Conservation (phyloP, 2,113 vertebrate species). For the Limnothrissa miodon region DNA sequence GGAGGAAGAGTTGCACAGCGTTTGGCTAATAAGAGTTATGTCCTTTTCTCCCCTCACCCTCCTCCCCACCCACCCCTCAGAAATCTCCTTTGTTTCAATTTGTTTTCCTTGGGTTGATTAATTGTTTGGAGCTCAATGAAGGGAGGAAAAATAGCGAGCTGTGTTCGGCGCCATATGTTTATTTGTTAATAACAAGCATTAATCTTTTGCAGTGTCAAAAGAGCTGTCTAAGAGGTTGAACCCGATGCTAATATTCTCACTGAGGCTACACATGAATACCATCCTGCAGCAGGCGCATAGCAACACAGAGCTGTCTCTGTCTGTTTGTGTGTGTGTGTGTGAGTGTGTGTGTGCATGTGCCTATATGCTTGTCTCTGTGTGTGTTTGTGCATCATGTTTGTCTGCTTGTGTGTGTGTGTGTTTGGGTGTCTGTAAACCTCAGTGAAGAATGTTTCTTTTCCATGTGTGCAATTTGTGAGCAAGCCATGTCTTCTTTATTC, state of each 20-base stretch:
- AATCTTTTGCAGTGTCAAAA: slow-evolving; percentile 14
- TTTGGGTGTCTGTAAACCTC: neutral
- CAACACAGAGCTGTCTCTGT: slow-evolving; percentile 9
- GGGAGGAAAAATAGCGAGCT: slow-evolving; percentile 15
- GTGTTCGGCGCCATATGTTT: slow-evolving; percentile 13
- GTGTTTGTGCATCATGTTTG: neutral
- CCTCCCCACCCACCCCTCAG: too few species aligned
- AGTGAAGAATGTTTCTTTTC: neutral
- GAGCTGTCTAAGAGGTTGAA: slow-evolving; percentile 17
- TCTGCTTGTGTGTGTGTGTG: neutral
- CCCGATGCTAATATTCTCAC: slow-evolving; percentile 16
- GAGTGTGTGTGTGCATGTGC: neutral
- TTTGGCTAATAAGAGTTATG: neutral
- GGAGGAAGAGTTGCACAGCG: neutral
- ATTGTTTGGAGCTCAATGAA: slow-evolving; percentile 8
- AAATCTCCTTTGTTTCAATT: slow-evolving; percentile 11
- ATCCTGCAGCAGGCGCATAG: slow-evolving; percentile 12
- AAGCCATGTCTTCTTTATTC: neutral
- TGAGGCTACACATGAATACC: slow-evolving; percentile 9
- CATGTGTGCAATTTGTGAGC: neutral
- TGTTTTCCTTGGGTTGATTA: slow-evolving; percentile 16
- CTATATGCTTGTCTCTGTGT: neutral
- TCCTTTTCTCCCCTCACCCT: neutral
- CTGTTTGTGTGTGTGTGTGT: neutral
- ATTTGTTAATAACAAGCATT: slow-evolving; percentile 21